phyloP scores from a whole-genome alignment of 64 coral and sea anemone species.

The Dendronephthya gigantea region DNA sequence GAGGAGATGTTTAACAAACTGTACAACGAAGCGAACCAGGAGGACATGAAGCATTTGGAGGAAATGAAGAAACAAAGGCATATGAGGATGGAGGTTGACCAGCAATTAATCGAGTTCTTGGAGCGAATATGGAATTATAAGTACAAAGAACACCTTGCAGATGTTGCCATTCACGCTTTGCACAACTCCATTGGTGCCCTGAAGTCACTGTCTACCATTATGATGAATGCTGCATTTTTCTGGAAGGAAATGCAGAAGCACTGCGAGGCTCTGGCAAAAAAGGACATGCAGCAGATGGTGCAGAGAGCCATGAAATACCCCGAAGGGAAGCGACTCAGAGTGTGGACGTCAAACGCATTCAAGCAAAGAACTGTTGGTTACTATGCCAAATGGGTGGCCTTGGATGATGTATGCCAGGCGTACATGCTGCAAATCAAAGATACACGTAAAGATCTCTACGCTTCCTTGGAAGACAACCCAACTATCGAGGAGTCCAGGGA shows the following conservation, averaged over 20 bases:
- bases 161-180: slow-evolving; percentile 44
- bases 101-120: slow-evolving; percentile 43
- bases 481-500: slow-evolving; percentile 38
- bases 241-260: slow-evolving; percentile 45
- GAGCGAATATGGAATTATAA: slow-evolving; percentile 45
- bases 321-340: slow-evolving; percentile 38
- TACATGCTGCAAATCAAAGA: slow-evolving; percentile 55
- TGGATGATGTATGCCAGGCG: slow-evolving; percentile 45
- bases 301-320: slow-evolving; percentile 26
- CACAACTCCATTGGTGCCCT: slow-evolving; percentile 57
- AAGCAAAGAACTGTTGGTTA: slow-evolving; percentile 25
- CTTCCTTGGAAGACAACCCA: slow-evolving; percentile 38
- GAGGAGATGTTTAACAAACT: no score
- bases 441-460: slow-evolving; percentile 46
- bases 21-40: slow-evolving; percentile 40
- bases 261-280: slow-evolving; percentile 13
- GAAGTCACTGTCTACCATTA: slow-evolving; percentile 46
- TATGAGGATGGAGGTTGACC: slow-evolving; percentile 28
- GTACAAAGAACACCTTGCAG: slow-evolving; percentile 21
- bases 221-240: slow-evolving; percentile 58
- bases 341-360: slow-evolving; percentile 44
- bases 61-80: slow-evolving; percentile 40
- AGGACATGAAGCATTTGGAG: slow-evolving; percentile 46
- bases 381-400: slow-evolving; percentile 56
- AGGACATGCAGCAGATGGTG: neutral